Base-by-base conservation (phyloP, 2,113 vertebrate species). In the Notarius lentiginosus region DNA sequence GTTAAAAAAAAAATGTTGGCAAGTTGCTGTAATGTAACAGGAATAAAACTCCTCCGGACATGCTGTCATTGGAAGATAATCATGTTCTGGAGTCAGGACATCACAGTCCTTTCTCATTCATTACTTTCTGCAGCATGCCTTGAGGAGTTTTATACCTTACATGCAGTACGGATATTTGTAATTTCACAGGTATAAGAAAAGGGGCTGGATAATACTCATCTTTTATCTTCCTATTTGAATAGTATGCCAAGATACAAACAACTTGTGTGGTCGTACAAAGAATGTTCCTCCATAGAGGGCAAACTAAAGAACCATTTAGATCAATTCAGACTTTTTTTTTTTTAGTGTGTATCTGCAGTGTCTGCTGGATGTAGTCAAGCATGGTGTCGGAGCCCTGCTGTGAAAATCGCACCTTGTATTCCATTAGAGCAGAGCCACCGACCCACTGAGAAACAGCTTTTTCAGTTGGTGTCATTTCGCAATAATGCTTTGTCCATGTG, bases 331-430 rank as follows among this genome's bases (percentile, higher is more conserved):
- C 41, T 53, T 41, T 68, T 86, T 51, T 22, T 49, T n/a, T 83
- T 79, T 27, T 86, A 53, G 61, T 80, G 9, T 17, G 8, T 34
- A 22, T 81, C 12, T 65, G 22, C 68, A 55, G 65, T 65, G 60
- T 41, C n/a, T 53, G 24, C 12, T 56, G n/a, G 47, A 47, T 30
- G n/a, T 8, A 17, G 63, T 22, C 41, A 53, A 86, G 56, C 84
- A 88, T 14, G 4, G 68, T 41, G 30, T 7, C 49, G 58, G 24
- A 84, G 70, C 34, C 51, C 22, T 55, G 47, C 80, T 84, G 80
- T 68, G 81, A 76, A 87, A 87, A 65, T 76, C 49, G 30, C 80
- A 87, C 65, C 58, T 63, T 82, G 68, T 47, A 17, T 87, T 53
- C 66, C 41, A 30, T 82, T 61, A 75, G 58, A 77, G 80, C 12